A percentile compares a stretch with the other conserved stretches of the same genome.
Conservation (phyloP, 2,888 invertebrate species). For the Lypha dubia region DNA sequence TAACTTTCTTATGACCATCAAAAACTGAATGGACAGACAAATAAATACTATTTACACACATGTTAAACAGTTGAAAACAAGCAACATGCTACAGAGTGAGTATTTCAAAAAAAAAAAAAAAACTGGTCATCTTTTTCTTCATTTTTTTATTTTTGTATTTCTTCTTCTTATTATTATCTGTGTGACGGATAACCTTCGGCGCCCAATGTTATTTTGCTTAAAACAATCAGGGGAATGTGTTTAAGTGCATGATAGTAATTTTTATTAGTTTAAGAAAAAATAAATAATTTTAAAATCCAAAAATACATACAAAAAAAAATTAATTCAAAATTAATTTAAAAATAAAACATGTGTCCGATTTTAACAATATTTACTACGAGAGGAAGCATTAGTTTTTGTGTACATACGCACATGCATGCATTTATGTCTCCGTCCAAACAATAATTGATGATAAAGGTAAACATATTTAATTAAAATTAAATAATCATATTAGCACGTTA, state of each 20-base stretch:
- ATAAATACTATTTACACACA: slow-evolving; percentile 50
- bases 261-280: background rate
- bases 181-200: slow-evolving; percentile 62
- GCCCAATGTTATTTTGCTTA: slow-evolving; percentile 64
- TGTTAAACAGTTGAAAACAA: slow-evolving; percentile 63
- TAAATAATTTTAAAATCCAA: background rate
- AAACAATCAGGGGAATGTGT: slow-evolving; percentile 15
- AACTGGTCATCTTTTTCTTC: slow-evolving; percentile 65
- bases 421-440: no score
- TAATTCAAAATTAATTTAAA: no score
- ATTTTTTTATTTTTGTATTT: no score
- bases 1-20: slow-evolving; percentile 67
- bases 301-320: background rate
- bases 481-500: no score
- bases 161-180: slow-evolving; percentile 6
- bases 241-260: slow-evolving; percentile 25
- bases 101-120: slow-evolving; percentile 24
- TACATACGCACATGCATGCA: no score
- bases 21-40: slow-evolving; percentile 51
- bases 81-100: slow-evolving; percentile 32
- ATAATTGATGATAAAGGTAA: no score
- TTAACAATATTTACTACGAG: no score
- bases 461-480: no score
- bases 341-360: no score
- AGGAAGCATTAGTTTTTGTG: no score